These are phyloP conservation scores for Xylocopa sonorina DNA, from an alignment of 1,140 invertebrate genomes.

Conservation along the genomic window DNA sequence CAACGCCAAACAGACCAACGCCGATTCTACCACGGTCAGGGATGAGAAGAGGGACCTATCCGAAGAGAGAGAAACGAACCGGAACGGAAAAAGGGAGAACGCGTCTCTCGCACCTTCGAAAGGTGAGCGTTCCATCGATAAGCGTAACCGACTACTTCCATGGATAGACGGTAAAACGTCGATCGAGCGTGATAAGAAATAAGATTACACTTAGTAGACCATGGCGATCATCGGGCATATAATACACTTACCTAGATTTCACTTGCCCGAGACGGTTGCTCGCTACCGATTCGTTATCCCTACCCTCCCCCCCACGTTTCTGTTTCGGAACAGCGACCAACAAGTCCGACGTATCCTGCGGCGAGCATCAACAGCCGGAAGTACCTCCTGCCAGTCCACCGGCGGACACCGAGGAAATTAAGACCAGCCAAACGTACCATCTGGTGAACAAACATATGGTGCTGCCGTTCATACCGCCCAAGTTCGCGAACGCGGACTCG, in stretches of 20 bases:
- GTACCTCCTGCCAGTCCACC: slow-evolving; percentile 73
- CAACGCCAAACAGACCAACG: slow-evolving; percentile 52
- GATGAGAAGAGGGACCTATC: slow-evolving; percentile 68
- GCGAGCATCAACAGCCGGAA: slow-evolving; percentile 72
- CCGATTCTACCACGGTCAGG: slow-evolving; percentile 53
- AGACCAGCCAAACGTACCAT: slow-evolving; percentile 79
- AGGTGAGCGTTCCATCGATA: slow-evolving; percentile 49
- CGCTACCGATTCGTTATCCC: slow-evolving; percentile 65
- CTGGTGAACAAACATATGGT: slow-evolving; percentile 92
- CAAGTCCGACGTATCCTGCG: slow-evolving; percentile 78
- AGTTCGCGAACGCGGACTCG: slow-evolving; percentile 89
- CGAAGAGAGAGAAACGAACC: slow-evolving; percentile 22
- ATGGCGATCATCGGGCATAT: slow-evolving; percentile 79
- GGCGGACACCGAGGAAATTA: slow-evolving; percentile 76
- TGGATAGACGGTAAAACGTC: too few relatives aligned
- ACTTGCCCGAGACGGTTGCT: slow-evolving; percentile 71
- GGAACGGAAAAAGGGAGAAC: slow-evolving; percentile 72
- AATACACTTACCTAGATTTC: slow-evolving; percentile 83
- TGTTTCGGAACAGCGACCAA: slow-evolving; percentile 80
- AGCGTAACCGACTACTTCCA: too few relatives aligned
- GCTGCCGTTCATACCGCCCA: slow-evolving; percentile 93
- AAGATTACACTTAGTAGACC: slow-evolving; percentile 82
- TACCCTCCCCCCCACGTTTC: slow-evolving; percentile 43
- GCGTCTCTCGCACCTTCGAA: slow-evolving; percentile 1
- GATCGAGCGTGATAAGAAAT: too few relatives aligned